Evolutionary conservation across 2,113 vertebrate species (phyloP).

Genomic region (Xyliphius kryptos): DNA sequence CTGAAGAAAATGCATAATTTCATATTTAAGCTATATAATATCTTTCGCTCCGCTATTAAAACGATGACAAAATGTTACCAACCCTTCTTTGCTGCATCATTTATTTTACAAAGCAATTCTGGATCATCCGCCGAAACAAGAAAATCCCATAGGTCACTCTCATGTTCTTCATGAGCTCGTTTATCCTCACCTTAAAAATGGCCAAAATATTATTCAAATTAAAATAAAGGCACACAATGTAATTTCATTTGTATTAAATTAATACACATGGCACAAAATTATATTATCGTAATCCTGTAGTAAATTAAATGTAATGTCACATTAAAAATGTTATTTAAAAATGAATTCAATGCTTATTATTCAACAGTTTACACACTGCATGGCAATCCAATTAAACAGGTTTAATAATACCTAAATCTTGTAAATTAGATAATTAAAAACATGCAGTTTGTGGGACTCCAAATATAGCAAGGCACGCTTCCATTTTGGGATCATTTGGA

Average conservation of each 20-base stretch:
- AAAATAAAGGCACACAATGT: no score
- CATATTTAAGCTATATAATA: neutral
- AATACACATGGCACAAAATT: neutral
- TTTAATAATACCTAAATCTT: no score
- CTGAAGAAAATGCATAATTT: conserved; percentile 44
- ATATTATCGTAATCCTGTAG: no score
- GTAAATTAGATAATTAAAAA: no score
- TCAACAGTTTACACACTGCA: no score
- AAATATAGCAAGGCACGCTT: no score
- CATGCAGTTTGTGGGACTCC: no score
- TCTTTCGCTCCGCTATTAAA: neutral
- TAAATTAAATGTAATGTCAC: neutral
- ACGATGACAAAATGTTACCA: neutral
- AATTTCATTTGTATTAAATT: neutral
- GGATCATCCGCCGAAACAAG: conserved; percentile 62
- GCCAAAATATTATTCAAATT: conserved; percentile 4
- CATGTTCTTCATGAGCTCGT: conserved; percentile 32
- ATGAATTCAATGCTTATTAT: no score
- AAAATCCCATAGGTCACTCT: conserved; percentile 36
- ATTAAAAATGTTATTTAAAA: neutral
- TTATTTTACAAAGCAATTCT: conserved; percentile 58
- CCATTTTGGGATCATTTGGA: no score
- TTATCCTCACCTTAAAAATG: conserved; percentile 25
- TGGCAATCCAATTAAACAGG: no score
- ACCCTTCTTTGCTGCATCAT: conserved; percentile 62